Evolutionary conservation across 2,888 invertebrate species (phyloP).

Genomic region (Malacosoma neustria): DNA sequence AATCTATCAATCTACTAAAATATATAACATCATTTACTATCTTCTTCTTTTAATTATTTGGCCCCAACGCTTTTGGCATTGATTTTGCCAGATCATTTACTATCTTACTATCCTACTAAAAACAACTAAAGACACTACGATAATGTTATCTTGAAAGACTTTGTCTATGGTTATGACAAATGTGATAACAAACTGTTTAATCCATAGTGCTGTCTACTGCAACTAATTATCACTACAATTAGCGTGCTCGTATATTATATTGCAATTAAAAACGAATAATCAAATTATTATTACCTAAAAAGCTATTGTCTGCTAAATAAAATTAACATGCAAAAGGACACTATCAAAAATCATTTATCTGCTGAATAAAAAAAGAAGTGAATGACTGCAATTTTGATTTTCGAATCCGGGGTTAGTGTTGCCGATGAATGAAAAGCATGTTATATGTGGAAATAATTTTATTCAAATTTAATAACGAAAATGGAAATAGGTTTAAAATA

Average conservation of each 20-base stretch:
- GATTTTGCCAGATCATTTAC: too few relatives aligned
- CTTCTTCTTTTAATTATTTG: too few relatives aligned
- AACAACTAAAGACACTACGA: too few relatives aligned
- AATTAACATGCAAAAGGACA: constrained; percentile 67
- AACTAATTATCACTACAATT: neutral
- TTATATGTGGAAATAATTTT: constrained; percentile 50
- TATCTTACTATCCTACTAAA: too few relatives aligned
- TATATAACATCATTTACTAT: too few relatives aligned
- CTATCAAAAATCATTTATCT: constrained; percentile 20
- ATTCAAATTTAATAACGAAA: constrained; percentile 45
- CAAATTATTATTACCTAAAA: neutral
- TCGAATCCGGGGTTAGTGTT: constrained; percentile 29
- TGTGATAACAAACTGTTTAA: neutral
- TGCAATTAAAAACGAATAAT: too few relatives aligned
- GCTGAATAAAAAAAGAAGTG: constrained; percentile 59
- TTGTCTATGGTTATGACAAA: neutral
- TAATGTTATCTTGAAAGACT: too few relatives aligned
- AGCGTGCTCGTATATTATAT: too few relatives aligned
- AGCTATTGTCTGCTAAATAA: constrained; percentile 16
- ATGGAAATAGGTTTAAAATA: constrained; percentile 23
- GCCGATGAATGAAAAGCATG: constrained; percentile 70
- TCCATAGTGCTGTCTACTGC: constrained; percentile 4
- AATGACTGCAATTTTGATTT: constrained; percentile 55
- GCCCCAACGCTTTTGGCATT: too few relatives aligned
- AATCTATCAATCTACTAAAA: too few relatives aligned